Conservation (phyloP, 2,797 vertebrate species). For the Eulemur rubriventer region DNA sequence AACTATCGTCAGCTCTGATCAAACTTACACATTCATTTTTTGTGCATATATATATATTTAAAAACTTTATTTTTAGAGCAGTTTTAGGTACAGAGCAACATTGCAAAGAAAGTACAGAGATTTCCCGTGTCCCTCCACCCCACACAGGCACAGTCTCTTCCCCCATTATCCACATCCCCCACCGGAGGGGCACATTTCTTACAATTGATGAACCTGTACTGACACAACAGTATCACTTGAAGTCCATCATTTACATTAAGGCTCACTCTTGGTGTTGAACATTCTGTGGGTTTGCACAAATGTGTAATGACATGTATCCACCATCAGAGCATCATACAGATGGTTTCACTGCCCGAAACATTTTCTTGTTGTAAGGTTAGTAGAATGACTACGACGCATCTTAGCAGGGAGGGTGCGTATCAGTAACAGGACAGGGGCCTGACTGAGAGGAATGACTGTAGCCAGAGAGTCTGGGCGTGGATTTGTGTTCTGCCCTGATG, state of each 20-base stretch:
- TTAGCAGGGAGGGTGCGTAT: rapidly evolving
- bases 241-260: background rate
- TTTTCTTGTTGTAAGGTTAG: background rate
- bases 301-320: rapidly evolving
- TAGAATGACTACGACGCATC: background rate
- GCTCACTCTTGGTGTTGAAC: background rate
- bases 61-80: background rate
- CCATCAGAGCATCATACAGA: too few relatives aligned
- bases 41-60: background rate
- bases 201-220: rapidly evolving
- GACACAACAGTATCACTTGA: background rate
- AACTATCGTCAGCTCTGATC: background rate
- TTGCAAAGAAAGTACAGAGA: background rate
- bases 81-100: background rate
- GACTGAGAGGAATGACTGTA: background rate
- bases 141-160: background rate
- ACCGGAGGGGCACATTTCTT: background rate
- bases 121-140: background rate
- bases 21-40: background rate
- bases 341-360: background rate
- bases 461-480: background rate
- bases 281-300: background rate
- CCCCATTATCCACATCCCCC: rapidly evolving
- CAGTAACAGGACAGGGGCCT: rapidly evolving
- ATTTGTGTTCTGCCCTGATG: background rate